Conservation (phyloP, 2,113 vertebrate species). For the Entomyzon cyanotis region DNA sequence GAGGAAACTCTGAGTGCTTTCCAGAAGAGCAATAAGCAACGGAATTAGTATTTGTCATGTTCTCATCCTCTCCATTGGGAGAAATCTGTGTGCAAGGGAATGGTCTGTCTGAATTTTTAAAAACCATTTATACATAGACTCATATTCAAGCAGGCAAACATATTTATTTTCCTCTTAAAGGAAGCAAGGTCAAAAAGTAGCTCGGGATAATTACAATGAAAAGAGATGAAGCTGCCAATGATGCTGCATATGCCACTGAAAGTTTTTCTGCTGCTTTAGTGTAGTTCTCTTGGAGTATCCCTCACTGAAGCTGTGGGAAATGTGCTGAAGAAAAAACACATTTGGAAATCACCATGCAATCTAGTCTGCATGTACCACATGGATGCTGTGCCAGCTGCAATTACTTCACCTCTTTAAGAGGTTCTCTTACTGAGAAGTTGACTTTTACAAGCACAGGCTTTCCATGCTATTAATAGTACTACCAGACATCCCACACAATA, state of each 20-base stretch:
- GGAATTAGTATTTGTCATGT: neutral
- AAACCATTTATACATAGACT: neutral
- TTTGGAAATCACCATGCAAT: neutral
- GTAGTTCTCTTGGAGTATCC: neutral
- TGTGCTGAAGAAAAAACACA: neutral
- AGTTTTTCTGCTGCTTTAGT: neutral
- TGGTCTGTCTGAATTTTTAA: neutral
- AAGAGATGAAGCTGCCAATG: neutral
- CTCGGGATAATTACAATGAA: neutral
- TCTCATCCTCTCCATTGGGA: neutral
- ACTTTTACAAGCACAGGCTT: neutral
- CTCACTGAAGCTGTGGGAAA: neutral
- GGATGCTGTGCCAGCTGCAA: neutral
- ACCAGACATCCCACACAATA: neutral
- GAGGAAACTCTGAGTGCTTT: conserved; percentile 1
- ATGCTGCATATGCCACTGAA: neutral
- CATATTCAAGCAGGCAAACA: neutral
- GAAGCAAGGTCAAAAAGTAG: neutral
- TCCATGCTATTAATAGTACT: neutral
- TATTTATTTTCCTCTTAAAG: conserved; percentile 4
- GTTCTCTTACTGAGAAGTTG: neutral
- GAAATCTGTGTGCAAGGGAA: neutral
- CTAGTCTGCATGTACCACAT: neutral
- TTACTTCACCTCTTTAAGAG: conserved; percentile 15
- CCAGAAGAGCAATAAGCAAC: neutral